Percentiles rank a stretch among this genome's conserved stretches.
phyloP scores from a whole-genome alignment of 2,888 invertebrate species.

The Cryptophagus acutangulus region DNA sequence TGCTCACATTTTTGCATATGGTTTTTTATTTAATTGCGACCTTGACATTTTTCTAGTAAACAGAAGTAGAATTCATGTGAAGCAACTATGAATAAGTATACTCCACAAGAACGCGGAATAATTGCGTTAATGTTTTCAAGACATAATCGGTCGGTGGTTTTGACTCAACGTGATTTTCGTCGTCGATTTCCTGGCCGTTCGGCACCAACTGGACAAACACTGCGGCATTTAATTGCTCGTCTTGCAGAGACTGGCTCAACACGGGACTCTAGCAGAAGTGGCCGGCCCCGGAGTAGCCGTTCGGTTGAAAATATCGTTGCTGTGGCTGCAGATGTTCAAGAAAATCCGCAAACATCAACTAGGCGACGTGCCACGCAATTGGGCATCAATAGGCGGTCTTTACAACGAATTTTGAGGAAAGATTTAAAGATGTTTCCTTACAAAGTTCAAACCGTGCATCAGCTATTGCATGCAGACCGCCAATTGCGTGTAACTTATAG shows the following conservation, averaged over 20 bases:
- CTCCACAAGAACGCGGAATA: neutral
- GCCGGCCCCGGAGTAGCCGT: constrained; percentile 12
- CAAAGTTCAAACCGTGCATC: no score
- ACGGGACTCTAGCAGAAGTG: no score
- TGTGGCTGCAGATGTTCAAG: constrained; percentile 18
- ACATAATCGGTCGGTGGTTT: neutral
- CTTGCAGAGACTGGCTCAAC: constrained; percentile 10
- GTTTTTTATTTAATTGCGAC: no score
- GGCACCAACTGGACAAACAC: no score
- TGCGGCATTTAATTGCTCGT: constrained; percentile 4
- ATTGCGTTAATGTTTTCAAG: neutral
- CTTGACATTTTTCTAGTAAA: no score
- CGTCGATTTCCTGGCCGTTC: constrained; percentile 1
- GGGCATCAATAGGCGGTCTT: constrained; percentile 5
- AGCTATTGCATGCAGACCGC: constrained; percentile 16
- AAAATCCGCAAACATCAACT: constrained; percentile 13
- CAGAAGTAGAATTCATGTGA: no score
- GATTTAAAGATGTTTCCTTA: constrained; percentile 20
- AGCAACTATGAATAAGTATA: no score
- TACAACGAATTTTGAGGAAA: constrained; percentile 14
- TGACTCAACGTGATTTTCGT: constrained; percentile 3
- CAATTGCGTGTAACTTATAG: no score
- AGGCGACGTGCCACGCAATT: constrained; percentile 19
- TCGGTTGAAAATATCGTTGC: constrained; percentile 19
- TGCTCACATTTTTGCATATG: no score